phyloP scores from a whole-genome alignment of 2,888 invertebrate species.

The Drosophila atripex region DNA sequence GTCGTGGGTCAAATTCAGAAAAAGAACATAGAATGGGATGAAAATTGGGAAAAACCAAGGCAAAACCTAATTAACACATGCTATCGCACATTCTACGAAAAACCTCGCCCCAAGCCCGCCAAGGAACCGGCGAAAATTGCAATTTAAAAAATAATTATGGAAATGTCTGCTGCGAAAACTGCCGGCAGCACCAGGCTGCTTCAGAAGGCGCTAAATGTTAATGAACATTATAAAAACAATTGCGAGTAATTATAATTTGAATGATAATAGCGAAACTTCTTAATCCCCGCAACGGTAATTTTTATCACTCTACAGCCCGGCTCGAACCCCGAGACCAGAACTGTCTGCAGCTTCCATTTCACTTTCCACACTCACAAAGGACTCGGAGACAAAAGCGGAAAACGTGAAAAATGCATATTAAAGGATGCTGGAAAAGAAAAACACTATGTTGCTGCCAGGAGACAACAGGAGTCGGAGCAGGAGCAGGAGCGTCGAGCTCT shows the following conservation, averaged over 20 bases:
- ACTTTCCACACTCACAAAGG: conserved; percentile 23
- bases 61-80: conserved; percentile 75
- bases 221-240: conserved; percentile 79
- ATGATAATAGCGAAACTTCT: conserved; percentile 80
- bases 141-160: conserved; percentile 76
- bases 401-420: conserved; percentile 52
- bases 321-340: neutral
- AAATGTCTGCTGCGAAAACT: conserved; percentile 72
- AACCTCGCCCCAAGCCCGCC: conserved; percentile 58
- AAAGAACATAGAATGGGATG: neutral
- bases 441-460: conserved; percentile 13
- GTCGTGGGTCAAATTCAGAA: neutral
- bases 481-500: neutral
- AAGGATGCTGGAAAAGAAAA: conserved; percentile 36
- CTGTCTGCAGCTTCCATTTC: neutral
- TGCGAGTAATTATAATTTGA: conserved; percentile 80
- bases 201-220: conserved; percentile 77
- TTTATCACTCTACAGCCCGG: conserved; percentile 53
- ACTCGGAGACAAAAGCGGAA: conserved; percentile 55
- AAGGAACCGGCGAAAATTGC: conserved; percentile 64
- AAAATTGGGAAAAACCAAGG: neutral
- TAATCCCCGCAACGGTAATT: conserved; percentile 78
- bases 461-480: conserved; percentile 11
- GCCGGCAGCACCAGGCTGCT: conserved; percentile 44
- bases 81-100: conserved; percentile 61